Evolutionary conservation across 2,113 vertebrate genomes (phyloP).

Genomic region (Anoura caudifer): DNA sequence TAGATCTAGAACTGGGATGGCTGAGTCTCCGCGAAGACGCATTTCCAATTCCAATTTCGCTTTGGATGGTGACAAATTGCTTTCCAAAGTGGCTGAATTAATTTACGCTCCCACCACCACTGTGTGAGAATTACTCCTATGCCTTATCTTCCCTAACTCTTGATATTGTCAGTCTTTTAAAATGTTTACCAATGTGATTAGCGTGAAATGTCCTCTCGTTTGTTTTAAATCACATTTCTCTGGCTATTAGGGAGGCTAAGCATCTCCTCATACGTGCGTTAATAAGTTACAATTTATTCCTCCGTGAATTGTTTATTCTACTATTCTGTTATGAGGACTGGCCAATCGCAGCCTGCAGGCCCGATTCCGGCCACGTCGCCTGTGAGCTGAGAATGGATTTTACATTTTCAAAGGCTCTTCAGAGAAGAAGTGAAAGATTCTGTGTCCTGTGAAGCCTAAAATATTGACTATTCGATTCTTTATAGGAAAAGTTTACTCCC

Average conservation of each 20-base stretch:
- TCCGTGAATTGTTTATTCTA: neutral
- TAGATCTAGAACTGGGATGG: neutral
- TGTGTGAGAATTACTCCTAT: neutral
- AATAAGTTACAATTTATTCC: neutral
- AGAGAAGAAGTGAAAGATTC: neutral
- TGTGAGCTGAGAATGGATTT: neutral
- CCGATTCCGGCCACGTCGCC: neutral
- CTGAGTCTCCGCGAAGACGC: neutral
- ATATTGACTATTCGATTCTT: neutral
- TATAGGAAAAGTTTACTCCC: neutral
- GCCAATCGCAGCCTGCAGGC: neutral
- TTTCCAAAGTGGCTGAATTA: constrained; percentile 31
- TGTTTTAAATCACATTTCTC: neutral
- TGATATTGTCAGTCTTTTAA: neutral
- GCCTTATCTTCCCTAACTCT: neutral
- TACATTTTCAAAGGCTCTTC: neutral
- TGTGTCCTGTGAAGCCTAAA: neutral
- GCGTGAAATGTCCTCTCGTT: neutral
- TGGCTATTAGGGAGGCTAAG: neutral
- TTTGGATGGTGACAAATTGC: constrained; percentile 39
- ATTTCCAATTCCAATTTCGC: constrained; percentile 43
- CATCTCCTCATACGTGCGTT: neutral
- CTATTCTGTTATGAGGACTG: rapidly evolving
- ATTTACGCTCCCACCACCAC: neutral
- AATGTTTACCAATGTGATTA: neutral